Conservation (phyloP, 2,888 invertebrate genomes). For the Sabatieria punctata region DNA sequence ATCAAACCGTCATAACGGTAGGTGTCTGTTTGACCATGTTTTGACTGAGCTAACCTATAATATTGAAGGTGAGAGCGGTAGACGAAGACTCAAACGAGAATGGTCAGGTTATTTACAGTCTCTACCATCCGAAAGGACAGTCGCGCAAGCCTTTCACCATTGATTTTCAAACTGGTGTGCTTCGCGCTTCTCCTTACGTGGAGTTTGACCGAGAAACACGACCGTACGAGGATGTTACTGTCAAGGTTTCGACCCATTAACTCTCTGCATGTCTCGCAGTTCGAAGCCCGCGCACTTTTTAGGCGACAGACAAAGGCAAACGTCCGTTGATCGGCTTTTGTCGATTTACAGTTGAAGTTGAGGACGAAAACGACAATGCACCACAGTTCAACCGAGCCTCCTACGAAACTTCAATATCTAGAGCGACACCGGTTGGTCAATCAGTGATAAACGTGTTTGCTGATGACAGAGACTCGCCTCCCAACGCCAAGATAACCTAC, state of each 20-base stretch:
- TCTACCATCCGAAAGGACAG: conserved; percentile 25
- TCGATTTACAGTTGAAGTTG: conserved; percentile 93
- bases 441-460: conserved; percentile 25
- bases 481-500: conserved; percentile 23
- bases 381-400: conserved; percentile 56
- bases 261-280: conserved; percentile 1
- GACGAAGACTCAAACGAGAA: conserved; percentile 32
- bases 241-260: conserved; percentile 18
- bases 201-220: conserved; percentile 27
- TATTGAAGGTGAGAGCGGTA: conserved; percentile 26
- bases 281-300: conserved; percentile 6
- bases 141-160: conserved; percentile 27
- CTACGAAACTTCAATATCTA: conserved; percentile 28
- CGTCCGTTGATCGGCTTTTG: conserved; percentile 93
- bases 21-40: no score
- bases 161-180: conserved; percentile 29
- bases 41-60: no score
- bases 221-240: conserved; percentile 27
- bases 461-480: conserved; percentile 24
- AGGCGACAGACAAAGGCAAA: conserved; percentile 96
- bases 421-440: conserved; percentile 15
- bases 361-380: conserved; percentile 98
- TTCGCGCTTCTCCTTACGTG: conserved; percentile 31
- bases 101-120: conserved; percentile 25
- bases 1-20: conserved; percentile 58